Percentiles rank a stretch among this genome's conserved stretches.
Evolutionary conservation across 2,797 vertebrate species (phyloP).

Genomic region (Margarornis squamiger): DNA sequence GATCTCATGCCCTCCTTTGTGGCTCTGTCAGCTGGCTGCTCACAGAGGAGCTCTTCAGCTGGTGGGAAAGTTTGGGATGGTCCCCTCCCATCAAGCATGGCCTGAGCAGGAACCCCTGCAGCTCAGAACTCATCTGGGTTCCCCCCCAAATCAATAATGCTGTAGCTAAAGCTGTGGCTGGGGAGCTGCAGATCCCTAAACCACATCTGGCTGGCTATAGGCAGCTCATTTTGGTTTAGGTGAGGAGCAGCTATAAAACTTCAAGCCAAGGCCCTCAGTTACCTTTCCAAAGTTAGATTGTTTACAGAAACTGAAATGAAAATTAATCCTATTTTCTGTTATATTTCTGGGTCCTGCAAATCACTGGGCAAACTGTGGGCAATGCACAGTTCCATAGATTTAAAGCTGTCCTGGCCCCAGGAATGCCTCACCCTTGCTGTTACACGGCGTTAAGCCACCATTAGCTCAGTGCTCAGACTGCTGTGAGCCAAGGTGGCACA

Average conservation of each 20-base stretch:
- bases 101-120: neutral
- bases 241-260: neutral
- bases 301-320: neutral
- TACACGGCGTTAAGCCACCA: rapidly evolving
- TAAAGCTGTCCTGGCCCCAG: neutral
- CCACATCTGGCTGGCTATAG: neutral
- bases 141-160: neutral
- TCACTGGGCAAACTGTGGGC: neutral
- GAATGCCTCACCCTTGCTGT: neutral
- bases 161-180: neutral
- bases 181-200: neutral
- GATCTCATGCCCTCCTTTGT: neutral
- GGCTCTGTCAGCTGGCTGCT: neutral
- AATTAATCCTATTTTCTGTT: neutral
- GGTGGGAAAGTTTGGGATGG: neutral
- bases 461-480: neutral
- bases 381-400: neutral
- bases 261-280: neutral
- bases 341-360: neutral
- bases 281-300: neutral
- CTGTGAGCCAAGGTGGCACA: neutral
- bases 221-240: neutral
- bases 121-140: neutral
- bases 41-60: neutral
- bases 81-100: neutral